Conservation (phyloP, 2,888 invertebrate genomes). For the Drosophila trichaetosa region DNA sequence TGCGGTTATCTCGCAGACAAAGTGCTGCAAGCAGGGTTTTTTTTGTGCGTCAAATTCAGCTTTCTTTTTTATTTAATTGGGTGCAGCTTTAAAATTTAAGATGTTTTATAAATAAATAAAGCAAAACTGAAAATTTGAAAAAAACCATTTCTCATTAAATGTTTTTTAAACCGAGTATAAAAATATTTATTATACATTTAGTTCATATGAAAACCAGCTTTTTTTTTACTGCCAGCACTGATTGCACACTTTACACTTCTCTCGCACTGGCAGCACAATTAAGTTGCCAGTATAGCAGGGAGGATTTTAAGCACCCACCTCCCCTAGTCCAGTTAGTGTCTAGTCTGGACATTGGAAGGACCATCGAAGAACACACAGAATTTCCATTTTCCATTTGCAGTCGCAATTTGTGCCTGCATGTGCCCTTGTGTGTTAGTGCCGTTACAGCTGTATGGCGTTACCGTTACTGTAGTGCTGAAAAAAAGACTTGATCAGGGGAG, state of each 20-base stretch:
- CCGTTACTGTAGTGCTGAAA: constrained; percentile 16
- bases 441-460: constrained; percentile 26
- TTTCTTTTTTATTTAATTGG: background rate
- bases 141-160: background rate
- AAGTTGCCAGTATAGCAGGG: constrained; percentile 30
- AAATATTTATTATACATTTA: background rate
- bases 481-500: background rate
- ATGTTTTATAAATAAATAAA: background rate
- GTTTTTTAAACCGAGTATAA: background rate
- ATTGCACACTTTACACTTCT: constrained; percentile 4
- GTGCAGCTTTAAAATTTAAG: background rate
- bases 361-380: constrained; percentile 12
- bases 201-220: background rate
- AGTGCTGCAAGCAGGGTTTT: background rate
- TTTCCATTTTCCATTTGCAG: constrained; percentile 32
- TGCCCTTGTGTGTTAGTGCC: background rate
- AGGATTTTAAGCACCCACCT: constrained; percentile 11
- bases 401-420: constrained; percentile 19
- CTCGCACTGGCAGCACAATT: constrained; percentile 44
- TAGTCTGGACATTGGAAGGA: constrained; percentile 12
- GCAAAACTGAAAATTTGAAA: background rate
- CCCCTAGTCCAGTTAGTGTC: constrained; percentile 11
- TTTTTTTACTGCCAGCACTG: background rate
- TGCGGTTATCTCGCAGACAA: constrained; percentile 8
- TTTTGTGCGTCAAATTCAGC: background rate